Percentiles rank a stretch among this genome's conserved stretches.
Conservation (phyloP, 2,797 vertebrate species). For the Botia kubotai region DNA sequence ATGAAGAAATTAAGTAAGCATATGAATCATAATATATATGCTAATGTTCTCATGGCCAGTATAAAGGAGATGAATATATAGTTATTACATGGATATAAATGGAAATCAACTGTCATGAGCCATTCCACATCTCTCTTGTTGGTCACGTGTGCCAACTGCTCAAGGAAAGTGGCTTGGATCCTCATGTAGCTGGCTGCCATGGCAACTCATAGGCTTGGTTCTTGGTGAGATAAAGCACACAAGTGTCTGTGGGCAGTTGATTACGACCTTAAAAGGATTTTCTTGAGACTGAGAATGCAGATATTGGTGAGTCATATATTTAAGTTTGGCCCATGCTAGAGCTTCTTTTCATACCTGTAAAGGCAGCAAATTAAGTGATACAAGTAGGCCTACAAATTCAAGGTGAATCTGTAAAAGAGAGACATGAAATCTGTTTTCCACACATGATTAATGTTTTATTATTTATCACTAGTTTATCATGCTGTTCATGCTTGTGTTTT, state of each 20-base stretch:
- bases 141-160: constrained; percentile 25
- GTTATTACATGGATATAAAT: neutral
- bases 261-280: constrained; percentile 40
- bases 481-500: neutral
- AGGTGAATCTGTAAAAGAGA: constrained; percentile 3
- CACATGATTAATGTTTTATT: neutral
- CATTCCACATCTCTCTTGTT: constrained; percentile 5
- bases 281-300: neutral
- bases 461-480: neutral
- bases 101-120: neutral
- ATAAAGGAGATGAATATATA: neutral
- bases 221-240: constrained; percentile 34
- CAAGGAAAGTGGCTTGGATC: constrained; percentile 50
- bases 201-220: constrained; percentile 61
- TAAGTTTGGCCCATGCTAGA: neutral
- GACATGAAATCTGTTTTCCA: neutral
- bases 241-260: constrained; percentile 50
- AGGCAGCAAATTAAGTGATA: neutral
- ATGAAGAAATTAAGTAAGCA: neutral
- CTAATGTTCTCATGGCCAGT: neutral
- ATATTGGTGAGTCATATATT: constrained; percentile 3
- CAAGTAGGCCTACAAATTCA: no score
- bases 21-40: neutral
- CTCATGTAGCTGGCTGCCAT: constrained; percentile 58
- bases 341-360: neutral